Percentiles rank a stretch among this genome's conserved stretches.
These are phyloP conservation scores for Rhimphoctona megacephalus DNA, from an alignment of 2,888 invertebrate genomes.

Conservation along the genomic window DNA sequence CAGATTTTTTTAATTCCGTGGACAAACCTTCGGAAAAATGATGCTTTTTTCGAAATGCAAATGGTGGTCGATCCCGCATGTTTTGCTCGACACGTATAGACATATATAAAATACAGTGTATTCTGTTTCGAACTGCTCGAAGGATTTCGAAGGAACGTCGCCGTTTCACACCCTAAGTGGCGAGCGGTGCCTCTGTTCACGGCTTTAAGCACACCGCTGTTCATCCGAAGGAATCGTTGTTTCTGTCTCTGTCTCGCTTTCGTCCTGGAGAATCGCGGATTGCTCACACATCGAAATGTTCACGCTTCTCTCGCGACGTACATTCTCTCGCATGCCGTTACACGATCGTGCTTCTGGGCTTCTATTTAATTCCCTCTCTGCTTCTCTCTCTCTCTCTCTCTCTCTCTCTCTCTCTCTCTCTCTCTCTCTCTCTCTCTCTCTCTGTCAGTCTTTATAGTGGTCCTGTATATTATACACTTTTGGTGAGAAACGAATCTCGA, in stretches of 20 bases:
- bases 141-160: conserved; percentile 79
- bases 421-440: no score
- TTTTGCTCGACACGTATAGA: conserved; percentile 3
- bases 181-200: conserved; percentile 77
- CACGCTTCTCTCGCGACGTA: conserved; percentile 40
- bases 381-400: background rate
- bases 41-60: background rate
- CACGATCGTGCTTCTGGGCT: conserved; percentile 48
- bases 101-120: conserved; percentile 13
- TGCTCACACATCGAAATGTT: conserved; percentile 53
- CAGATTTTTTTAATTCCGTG: no score
- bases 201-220: conserved; percentile 64
- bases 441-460: background rate
- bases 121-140: conserved; percentile 60
- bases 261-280: conserved; percentile 66
- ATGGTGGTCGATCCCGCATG: background rate
- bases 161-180: conserved; percentile 82
- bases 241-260: conserved; percentile 41
- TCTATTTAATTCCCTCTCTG: background rate
- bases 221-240: conserved; percentile 55
- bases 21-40: background rate
- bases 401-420: no score
- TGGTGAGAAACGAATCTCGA: conserved; percentile 49
- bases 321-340: conserved; percentile 62
- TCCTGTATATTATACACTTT: conserved; percentile 42